Evolutionary conservation across 2,888 invertebrate species (phyloP), one percentile per base, ranked within the genome.

Genomic region (Drosophila hamatofila): DNA sequence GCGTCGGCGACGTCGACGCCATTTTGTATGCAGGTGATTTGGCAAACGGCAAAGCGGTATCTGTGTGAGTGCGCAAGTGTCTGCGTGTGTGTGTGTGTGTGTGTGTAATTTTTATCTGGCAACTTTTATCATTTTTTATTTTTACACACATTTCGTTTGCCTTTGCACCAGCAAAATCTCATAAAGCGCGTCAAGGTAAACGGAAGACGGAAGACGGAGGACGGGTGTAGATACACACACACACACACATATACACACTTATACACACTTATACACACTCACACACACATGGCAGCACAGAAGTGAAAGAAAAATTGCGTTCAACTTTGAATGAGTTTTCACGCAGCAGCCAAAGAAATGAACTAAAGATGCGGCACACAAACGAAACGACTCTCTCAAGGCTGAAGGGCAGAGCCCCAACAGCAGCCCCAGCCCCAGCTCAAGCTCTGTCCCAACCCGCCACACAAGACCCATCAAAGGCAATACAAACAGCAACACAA

Each of bases 81-180:
- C 7, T 49, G 57, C 25, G 62, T 39, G 23, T 41, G 65, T 59
- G 41, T 35, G 23, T 33, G 48, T 41, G 55, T 77, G 80, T 63
- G 73, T 78, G 81, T 70, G 81, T 86, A 86, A 89, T 84, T 90
- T 90, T 90, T 90, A 90, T 90, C 87, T 90, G 87, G 78, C 81
- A 90, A 87, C 83, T 89, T 89, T 90, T 88, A 89, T 90, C 84
- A 90, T 84, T 90, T 90, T 89, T 89, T 84, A 83, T 88, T 86
- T 86, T 83, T 78, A 75, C 78, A 80, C 88, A 73, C 80, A 86
- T 83, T 83, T 88, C 80, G 80, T 72, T 71, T 85, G 85, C 68
- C 68, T 74, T 78, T 78, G 70, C 75, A 62, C 42, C 66, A 59
- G 59, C 52, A 61, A 39, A 62, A 76, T 64, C 82, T 70, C 79